Evolutionary conservation across 2,888 invertebrate genomes (phyloP), one percentile per base, ranked within the genome.

Genomic region (Tenthredo notha): DNA sequence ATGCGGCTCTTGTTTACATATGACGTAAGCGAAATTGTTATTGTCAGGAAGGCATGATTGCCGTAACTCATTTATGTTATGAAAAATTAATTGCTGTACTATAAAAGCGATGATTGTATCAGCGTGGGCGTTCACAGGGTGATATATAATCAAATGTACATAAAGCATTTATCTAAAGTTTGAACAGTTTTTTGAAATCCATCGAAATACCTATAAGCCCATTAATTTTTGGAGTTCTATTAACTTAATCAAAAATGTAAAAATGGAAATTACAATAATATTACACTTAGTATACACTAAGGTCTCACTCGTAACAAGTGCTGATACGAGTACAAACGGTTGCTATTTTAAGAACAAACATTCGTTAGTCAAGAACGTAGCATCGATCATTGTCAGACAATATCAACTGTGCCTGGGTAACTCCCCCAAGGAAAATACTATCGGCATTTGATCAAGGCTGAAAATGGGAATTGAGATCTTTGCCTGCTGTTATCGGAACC

Each of bases 321-420:
- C 21, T 12, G 21, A 74, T 33, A 2, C 29, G 33, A 33, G 74
- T 74, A 25, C 21, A 74, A 74, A 74, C 74, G 74, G 74, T 25
- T 74, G 74, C 74, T 74, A 12, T 40, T 74, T 47, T 29, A 43
- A 47, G 29, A 50, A 54, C 29, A 18, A n/a, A 77, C 54, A 77
- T 77, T 29, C 54, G 77, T 77, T 33, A 29, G 18, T 50, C 18
- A 33, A 50, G 25, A 50, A 29, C 25, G 15, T 18, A 40, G 33
- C 47, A 77, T 77, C 54, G 54, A 77, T 77, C 77, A 77, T 77
- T 54, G 77, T 77, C 77, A 50, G 7, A 29, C 18, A 77, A 77
- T 77, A 54, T 77, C 33, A 77, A 77, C 77, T 15, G 77, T 77
- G 21, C 75, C n/a, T 9, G 5, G 7, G 5, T 0, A 77, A 77